These are phyloP conservation scores for Poeciliopsis turrubarensis DNA, from an alignment of 2,113 vertebrate species.

Conservation along the genomic window DNA sequence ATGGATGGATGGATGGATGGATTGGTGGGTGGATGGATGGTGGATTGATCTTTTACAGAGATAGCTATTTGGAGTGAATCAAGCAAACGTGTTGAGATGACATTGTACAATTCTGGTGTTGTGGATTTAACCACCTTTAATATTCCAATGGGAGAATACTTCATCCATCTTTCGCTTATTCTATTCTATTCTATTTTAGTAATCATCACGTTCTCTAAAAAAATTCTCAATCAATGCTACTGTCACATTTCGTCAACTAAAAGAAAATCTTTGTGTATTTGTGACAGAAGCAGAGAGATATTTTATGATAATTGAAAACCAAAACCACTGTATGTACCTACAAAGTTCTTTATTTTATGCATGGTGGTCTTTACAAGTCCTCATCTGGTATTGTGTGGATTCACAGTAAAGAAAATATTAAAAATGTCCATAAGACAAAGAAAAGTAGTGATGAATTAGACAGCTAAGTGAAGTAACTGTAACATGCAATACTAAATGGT, in stretches of 20 bases:
- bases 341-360: conserved; percentile 67
- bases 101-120: no score
- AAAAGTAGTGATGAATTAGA: not conserved
- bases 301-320: not conserved
- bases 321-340: conserved; percentile 2
- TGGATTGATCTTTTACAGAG: no score
- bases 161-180: no score
- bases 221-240: not conserved
- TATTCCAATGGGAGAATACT: no score
- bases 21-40: no score
- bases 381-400: conserved; percentile 29
- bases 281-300: not conserved
- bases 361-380: conserved; percentile 59
- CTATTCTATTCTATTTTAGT: no score
- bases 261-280: not conserved
- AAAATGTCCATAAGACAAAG: conserved; percentile 33
- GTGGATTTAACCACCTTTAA: no score
- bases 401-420: conserved; percentile 43
- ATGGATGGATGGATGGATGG: no score
- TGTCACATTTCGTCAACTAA: not conserved
- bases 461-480: not conserved
- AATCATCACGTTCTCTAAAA: not conserved
- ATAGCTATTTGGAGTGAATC: no score
- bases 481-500: conserved; percentile 1
- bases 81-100: no score